Conservation (phyloP, 2,113 vertebrate genomes). For the Sylvilagus bachmani region DNA sequence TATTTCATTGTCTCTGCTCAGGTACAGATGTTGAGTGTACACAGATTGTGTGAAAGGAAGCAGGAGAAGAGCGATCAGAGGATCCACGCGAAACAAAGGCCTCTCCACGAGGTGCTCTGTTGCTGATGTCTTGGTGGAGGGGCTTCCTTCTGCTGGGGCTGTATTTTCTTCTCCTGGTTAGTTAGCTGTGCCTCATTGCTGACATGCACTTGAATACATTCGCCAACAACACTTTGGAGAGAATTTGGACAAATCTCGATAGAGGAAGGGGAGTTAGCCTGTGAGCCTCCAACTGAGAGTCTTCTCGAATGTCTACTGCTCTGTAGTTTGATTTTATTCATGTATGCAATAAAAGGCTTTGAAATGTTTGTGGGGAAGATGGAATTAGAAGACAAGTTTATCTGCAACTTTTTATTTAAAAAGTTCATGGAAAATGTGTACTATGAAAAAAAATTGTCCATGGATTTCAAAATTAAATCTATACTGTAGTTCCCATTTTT, state of each 20-base stretch:
- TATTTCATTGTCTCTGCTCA: conserved; percentile 55
- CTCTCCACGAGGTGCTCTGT: background rate
- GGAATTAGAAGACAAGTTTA: too few species aligned
- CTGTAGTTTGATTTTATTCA: background rate
- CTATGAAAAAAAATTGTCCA: too few species aligned
- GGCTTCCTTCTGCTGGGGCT: background rate
- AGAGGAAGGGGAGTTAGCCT: background rate
- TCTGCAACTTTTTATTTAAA: too few species aligned
- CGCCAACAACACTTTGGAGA: background rate
- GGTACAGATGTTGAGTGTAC: conserved; percentile 37
- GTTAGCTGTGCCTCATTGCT: background rate
- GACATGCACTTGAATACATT: background rate
- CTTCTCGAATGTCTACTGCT: background rate
- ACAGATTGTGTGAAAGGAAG: background rate
- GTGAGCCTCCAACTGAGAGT: background rate
- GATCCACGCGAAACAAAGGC: background rate
- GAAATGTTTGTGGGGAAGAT: too few species aligned
- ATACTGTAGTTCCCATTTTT: background rate
- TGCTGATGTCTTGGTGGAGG: background rate
- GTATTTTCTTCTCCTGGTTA: background rate
- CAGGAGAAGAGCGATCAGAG: background rate
- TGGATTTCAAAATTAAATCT: too few species aligned
- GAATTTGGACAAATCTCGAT: background rate
- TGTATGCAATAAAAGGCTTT: background rate
- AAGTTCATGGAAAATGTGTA: too few species aligned